Evolutionary conservation across 2,113 vertebrate species (phyloP).

Genomic region (Ceuthmochares aereus): DNA sequence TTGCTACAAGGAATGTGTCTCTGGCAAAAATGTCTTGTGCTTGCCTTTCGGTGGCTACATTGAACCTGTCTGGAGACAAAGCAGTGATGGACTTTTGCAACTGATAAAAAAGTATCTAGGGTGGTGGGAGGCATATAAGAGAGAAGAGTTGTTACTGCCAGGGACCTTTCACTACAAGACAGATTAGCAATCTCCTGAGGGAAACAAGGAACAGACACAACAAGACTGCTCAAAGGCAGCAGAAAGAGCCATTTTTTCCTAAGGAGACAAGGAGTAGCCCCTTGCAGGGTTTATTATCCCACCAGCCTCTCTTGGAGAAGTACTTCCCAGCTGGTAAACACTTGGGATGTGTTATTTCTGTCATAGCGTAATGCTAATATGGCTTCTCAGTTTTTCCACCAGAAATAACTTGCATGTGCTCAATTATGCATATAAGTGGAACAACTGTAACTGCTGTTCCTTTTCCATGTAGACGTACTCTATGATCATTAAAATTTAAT

Average conservation of each 20-base stretch:
- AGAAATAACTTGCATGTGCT: background rate
- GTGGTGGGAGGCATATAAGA: background rate
- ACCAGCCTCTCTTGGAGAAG: background rate
- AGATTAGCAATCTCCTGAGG: background rate
- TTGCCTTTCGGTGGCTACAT: background rate
- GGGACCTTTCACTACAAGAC: background rate
- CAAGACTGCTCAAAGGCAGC: background rate
- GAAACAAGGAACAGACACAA: background rate
- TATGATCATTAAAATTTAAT: background rate
- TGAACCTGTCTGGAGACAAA: background rate
- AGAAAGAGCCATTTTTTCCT: background rate
- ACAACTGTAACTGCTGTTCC: background rate
- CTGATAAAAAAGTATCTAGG: background rate
- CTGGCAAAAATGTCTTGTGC: background rate
- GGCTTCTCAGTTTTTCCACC: background rate
- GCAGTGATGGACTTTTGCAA: background rate
- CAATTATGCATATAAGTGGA: background rate
- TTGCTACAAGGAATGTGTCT: background rate
- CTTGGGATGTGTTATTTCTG: background rate
- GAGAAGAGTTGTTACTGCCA: background rate
- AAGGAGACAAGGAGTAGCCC: background rate
- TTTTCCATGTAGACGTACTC: background rate
- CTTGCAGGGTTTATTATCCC: background rate
- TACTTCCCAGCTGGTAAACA: background rate
- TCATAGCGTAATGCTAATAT: background rate